Percentiles rank a stretch among this genome's conserved stretches.
phyloP scores from a whole-genome alignment of 1,140 invertebrate genomes.

The Hylyphantes graminicola region DNA sequence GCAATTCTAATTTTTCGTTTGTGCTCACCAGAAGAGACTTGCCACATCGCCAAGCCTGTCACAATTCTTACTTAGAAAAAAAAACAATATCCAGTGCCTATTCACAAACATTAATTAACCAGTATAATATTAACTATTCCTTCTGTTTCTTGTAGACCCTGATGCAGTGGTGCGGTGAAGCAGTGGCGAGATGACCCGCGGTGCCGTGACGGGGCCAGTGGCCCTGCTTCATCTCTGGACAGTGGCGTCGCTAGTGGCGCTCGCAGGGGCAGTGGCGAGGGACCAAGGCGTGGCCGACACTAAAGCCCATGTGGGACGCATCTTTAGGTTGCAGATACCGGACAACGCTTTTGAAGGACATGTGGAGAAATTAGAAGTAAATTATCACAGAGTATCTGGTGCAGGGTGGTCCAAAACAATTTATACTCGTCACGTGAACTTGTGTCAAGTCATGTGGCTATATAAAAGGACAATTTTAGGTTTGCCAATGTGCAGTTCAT shows the following conservation, averaged over 20 bases:
- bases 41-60: no score
- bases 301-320: constrained; percentile 68
- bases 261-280: constrained; percentile 61
- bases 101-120: no score
- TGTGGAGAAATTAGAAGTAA: constrained; percentile 70
- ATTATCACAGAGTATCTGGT: neutral
- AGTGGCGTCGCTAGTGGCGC: neutral
- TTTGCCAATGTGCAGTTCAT: no score
- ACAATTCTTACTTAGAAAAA: no score
- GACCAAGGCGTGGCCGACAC: constrained; percentile 68
- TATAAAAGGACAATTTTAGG: no score
- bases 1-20: no score
- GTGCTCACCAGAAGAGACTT: no score
- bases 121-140: no score
- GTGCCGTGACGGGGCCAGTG: constrained; percentile 37
- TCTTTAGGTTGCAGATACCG: constrained; percentile 69
- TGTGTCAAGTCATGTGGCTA: no score
- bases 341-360: constrained; percentile 69
- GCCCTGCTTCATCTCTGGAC: constrained; percentile 31
- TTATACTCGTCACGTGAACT: no score
- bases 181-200: neutral
- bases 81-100: no score
- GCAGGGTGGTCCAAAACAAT: no score
- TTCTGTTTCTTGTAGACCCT: constrained; percentile 16
- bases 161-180: neutral